phyloP scores from a whole-genome alignment of 2,888 invertebrate genomes.

The Leptinotarsa tumamoca region DNA sequence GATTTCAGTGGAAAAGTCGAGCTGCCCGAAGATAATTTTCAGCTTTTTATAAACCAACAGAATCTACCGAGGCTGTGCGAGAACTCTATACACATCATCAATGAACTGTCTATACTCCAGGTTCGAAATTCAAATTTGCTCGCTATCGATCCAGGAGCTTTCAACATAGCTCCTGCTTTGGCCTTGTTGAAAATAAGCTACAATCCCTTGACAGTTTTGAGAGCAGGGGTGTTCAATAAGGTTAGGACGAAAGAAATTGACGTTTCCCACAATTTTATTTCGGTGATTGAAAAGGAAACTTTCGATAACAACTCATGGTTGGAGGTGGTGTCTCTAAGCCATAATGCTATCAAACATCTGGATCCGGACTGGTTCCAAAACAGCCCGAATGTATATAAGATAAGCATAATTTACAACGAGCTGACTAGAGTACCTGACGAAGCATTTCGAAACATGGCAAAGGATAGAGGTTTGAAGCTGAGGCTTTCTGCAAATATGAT shows the following conservation, averaged over 20 bases:
- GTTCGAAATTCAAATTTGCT: conserved; percentile 53
- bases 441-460: conserved; percentile 55
- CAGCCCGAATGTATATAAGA: conserved; percentile 56
- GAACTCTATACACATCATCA: conserved; percentile 47
- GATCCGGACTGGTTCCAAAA: conserved; percentile 56
- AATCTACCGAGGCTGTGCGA: conserved; percentile 47
- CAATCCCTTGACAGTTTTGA: conserved; percentile 53
- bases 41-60: conserved; percentile 48
- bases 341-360: conserved; percentile 55
- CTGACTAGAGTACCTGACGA: conserved; percentile 51
- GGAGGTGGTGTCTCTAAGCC: conserved; percentile 55
- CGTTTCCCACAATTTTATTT: conserved; percentile 55
- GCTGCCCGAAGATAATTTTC: conserved; percentile 50
- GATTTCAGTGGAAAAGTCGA: conserved; percentile 40
- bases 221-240: conserved; percentile 55
- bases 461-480: conserved; percentile 52
- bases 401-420: conserved; percentile 56
- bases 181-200: conserved; percentile 54
- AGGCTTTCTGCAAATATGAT: conserved; percentile 57
- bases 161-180: conserved; percentile 55
- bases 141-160: conserved; percentile 55
- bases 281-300: conserved; percentile 53
- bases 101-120: conserved; percentile 53
- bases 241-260: conserved; percentile 57
- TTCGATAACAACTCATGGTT: conserved; percentile 57